Percentiles rank a stretch among this genome's conserved stretches.
Conservation (phyloP, 2,888 invertebrate species). For the Lypha dubia region DNA sequence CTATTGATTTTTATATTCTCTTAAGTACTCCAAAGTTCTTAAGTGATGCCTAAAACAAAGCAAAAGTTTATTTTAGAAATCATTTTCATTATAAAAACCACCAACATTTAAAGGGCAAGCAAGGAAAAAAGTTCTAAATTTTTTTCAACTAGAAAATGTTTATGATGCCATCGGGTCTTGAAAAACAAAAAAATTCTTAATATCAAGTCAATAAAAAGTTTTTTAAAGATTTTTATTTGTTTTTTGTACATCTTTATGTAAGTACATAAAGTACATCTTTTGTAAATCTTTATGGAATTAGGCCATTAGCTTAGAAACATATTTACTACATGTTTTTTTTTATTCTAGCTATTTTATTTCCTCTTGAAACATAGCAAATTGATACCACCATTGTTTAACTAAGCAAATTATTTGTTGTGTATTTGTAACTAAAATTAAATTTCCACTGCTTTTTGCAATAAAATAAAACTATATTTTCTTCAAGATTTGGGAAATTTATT, state of each 20-base stretch:
- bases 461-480: too few relatives aligned
- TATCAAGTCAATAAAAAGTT: not conserved
- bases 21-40: not conserved
- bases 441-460: too few relatives aligned
- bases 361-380: too few relatives aligned
- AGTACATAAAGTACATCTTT: too few relatives aligned
- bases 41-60: not conserved
- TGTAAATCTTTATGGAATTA: too few relatives aligned
- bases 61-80: constrained; percentile 6
- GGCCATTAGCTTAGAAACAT: not conserved
- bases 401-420: too few relatives aligned
- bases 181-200: not conserved
- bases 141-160: not conserved
- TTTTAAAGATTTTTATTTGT: not conserved
- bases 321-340: too few relatives aligned
- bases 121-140: not conserved
- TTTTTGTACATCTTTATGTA: not conserved
- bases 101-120: not conserved
- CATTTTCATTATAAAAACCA: not conserved
- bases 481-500: too few relatives aligned
- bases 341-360: too few relatives aligned
- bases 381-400: too few relatives aligned
- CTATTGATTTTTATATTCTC: constrained; percentile 48
- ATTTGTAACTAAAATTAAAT: too few relatives aligned
- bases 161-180: constrained; percentile 10